Evolutionary conservation across 2,113 vertebrate genomes (phyloP), one percentile per base, ranked within the genome.

Genomic region (Lycaon pictus): DNA sequence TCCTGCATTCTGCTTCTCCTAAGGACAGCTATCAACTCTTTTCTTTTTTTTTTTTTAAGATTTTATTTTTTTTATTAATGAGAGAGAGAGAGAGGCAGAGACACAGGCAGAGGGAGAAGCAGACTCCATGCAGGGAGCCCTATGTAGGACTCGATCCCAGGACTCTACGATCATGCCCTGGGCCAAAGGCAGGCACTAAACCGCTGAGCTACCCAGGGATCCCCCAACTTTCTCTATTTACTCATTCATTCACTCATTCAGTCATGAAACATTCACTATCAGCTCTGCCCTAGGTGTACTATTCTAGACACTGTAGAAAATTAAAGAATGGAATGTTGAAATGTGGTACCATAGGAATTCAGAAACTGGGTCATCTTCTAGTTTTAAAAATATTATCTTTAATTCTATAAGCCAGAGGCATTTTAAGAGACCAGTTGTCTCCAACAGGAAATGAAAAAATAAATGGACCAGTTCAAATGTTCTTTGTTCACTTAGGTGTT

Each of bases 241-340:
- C 71, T 84, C 88, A 95, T 80, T 89, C 88, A 96, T 93, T 96
- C 92, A 92, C 67, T 90, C 80, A 72, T 58, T 95, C 69, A 69
- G 55, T 91, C 93, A 94, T 96, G 94, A 96, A 93, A 95, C 89
- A 96, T 84, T 90, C 96, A 97, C 60, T 74, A 60, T 77, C 90
- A 90, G 48, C 35, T 93, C 55, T 85, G 19, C 81, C 32, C 51
- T 79, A 79, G 67, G 8, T 95, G 51, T 77, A 87, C 86, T 93
- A 71, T 95, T 81, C 80, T 63, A 93, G 65, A 92, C 83, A 90
- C 16, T 19, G 43, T 4, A 95, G 92, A 89, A 87, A 93, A 95
- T 86, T 88, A 95, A 89, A 96, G 82, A 89, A 95, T 92, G 51
- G 32, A 53, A 74, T 29, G 23, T 67, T 86, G 83, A 88, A 63